Base-by-base conservation (phyloP, 2,113 vertebrate genomes). In the Bettongia penicillata region DNA sequence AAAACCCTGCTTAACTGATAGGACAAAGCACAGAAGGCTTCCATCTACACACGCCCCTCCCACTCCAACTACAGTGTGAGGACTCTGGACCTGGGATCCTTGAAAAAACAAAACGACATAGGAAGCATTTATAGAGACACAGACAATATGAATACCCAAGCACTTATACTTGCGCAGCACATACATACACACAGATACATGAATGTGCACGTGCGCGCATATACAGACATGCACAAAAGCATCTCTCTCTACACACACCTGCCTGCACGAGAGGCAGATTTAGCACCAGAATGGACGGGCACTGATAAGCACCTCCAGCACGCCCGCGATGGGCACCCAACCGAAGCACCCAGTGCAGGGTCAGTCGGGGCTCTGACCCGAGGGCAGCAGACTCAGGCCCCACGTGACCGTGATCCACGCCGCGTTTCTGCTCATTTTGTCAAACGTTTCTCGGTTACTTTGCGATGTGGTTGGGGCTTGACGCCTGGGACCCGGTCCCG, bases 351-450 rank as follows among this genome's bases (percentile, higher is more conserved):
- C 11, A 31, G 53, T 53, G 23, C 53, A 52, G 51, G 51, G n/a
- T n/a, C n/a, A n/a, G n/a, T n/a, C n/a, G n/a, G n/a, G n/a, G n/a
- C n/a, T n/a, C n/a, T n/a, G n/a, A n/a, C n/a, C n/a, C n/a, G n/a
- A n/a, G n/a, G n/a, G n/a, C n/a, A n/a, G n/a, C n/a, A n/a, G n/a
- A n/a, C n/a, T n/a, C n/a, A n/a, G n/a, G n/a, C n/a, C n/a, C n/a
- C n/a, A n/a, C n/a, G 55, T 7, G 55, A 10, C 8, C 8, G 0
- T 0, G 8, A 26, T 0, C 25, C 55, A 28, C 1, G 25, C 8
- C 0, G 26, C 53, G 10, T 26, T 57, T 26, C 26, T 26, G 55
- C 2, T 12, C 3, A 31, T 37, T 37, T 37, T 37, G 11, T 12
- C 57, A 14, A 68, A 37, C 11, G 3, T 14, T 68, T 14, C 31